Evolutionary conservation across 2,888 invertebrate genomes (phyloP).

Genomic region (Andrena chrysosceles): DNA sequence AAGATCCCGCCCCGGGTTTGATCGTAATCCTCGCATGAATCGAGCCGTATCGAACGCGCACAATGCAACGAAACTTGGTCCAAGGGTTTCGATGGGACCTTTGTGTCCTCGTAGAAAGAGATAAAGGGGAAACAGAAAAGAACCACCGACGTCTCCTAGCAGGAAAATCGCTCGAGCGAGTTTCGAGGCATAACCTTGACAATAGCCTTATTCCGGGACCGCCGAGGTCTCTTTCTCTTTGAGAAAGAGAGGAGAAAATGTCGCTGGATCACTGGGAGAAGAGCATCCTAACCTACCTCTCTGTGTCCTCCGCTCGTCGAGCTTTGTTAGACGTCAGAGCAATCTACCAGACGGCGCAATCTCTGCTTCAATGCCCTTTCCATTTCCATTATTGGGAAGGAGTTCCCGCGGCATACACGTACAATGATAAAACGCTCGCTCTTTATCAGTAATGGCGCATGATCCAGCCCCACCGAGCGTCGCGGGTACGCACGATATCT

Average conservation of each 20-base stretch:
- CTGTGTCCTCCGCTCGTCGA: slow-evolving; percentile 55
- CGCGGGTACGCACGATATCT: neutral
- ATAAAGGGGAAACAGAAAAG: no score
- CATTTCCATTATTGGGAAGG: slow-evolving; percentile 70
- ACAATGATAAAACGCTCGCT: slow-evolving; percentile 57
- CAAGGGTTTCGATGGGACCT: slow-evolving; percentile 16
- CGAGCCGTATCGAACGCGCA: slow-evolving; percentile 4
- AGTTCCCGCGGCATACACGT: slow-evolving; percentile 41
- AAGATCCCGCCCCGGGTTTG: neutral
- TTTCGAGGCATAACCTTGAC: slow-evolving; percentile 64
- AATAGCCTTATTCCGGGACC: slow-evolving; percentile 59
- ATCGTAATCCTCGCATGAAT: slow-evolving; percentile 22
- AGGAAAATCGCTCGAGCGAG: slow-evolving; percentile 55
- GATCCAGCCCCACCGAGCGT: neutral
- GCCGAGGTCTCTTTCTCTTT: slow-evolving; percentile 41
- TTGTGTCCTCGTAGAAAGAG: slow-evolving; percentile 17
- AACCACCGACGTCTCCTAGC: slow-evolving; percentile 19
- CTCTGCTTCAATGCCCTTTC: slow-evolving; percentile 68
- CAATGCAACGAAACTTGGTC: slow-evolving; percentile 21
- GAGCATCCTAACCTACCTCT: slow-evolving; percentile 32
- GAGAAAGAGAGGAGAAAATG: slow-evolving; percentile 50
- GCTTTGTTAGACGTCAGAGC: slow-evolving; percentile 66
- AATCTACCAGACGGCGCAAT: slow-evolving; percentile 68
- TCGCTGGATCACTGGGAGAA: slow-evolving; percentile 49
- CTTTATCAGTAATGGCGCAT: slow-evolving; percentile 32